Conservation (phyloP, 2,797 vertebrate genomes). For the Mormyrops boulengeri region DNA sequence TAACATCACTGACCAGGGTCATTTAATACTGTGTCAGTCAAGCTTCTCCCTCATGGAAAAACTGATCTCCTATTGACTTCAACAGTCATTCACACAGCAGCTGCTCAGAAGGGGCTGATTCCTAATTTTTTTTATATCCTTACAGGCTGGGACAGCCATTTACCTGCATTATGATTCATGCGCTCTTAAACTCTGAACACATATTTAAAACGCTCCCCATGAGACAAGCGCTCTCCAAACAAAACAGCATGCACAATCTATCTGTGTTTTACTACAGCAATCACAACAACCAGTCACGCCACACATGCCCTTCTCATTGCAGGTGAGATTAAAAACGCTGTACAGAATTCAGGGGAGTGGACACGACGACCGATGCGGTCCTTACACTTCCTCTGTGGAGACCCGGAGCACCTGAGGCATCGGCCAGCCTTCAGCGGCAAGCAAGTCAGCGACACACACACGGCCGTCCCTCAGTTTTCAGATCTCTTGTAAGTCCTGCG, state of each 20-base stretch:
- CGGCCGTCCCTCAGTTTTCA: neutral
- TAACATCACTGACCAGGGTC: constrained; percentile 8
- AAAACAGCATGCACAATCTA: neutral
- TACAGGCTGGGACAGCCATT: constrained; percentile 4
- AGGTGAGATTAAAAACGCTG: neutral
- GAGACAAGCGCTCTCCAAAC: neutral
- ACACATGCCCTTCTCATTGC: neutral
- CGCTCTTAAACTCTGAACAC: neutral
- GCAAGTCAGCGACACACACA: neutral
- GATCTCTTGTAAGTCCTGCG: neutral
- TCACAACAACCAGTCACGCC: neutral
- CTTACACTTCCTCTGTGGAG: neutral
- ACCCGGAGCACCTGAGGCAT: neutral
- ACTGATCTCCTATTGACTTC: neutral
- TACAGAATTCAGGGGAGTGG: neutral
- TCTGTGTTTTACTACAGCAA: neutral
- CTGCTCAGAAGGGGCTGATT: neutral
- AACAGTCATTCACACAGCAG: constrained; percentile 12
- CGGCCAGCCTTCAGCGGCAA: neutral
- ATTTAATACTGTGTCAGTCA: constrained; percentile 7
- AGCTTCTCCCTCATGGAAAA: neutral
- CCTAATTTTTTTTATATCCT: neutral
- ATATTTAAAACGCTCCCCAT: neutral
- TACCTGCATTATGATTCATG: neutral
- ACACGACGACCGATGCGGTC: neutral